Percentiles rank a stretch among this genome's conserved stretches.
Conservation (phyloP, 1,140 invertebrate species). For the Brachionus manjavacas region DNA sequence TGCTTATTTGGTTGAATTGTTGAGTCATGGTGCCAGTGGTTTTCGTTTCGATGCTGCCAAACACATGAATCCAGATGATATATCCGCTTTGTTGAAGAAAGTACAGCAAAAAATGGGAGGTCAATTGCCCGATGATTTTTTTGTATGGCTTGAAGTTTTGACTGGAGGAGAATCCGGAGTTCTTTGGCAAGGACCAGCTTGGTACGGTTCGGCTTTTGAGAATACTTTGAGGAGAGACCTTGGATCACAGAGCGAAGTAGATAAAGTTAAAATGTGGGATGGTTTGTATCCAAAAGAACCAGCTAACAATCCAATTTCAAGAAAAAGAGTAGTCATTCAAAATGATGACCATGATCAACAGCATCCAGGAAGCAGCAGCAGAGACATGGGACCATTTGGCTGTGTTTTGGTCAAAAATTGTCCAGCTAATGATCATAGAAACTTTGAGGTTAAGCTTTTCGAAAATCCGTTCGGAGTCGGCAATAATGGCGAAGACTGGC, state of each 20-base stretch:
- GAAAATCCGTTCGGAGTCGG: slow-evolving; percentile 27
- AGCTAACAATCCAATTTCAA: slow-evolving; percentile 21
- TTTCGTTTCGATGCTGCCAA: slow-evolving; percentile 47
- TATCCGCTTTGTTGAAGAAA: slow-evolving; percentile 33
- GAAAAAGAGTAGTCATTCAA: slow-evolving; percentile 40
- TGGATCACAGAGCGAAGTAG: slow-evolving; percentile 26
- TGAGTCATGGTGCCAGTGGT: slow-evolving; percentile 74
- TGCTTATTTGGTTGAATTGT: slow-evolving; percentile 67
- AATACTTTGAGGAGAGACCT: slow-evolving; percentile 29
- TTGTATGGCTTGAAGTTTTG: slow-evolving; percentile 36
- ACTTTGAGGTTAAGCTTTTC: slow-evolving; percentile 36
- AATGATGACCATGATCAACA: slow-evolving; percentile 43
- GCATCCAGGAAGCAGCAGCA: slow-evolving; percentile 22
- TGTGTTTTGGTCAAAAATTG: slow-evolving; percentile 42
- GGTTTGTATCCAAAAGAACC: slow-evolving; percentile 40
- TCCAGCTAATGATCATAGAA: neutral
- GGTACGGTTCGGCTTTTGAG: slow-evolving; percentile 36
- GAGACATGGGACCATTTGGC: slow-evolving; percentile 30
- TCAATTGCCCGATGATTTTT: slow-evolving; percentile 42
- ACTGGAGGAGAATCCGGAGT: slow-evolving; percentile 37
- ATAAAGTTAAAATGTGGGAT: slow-evolving; percentile 42
- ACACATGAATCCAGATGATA: slow-evolving; percentile 43
- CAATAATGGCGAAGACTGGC: slow-evolving; percentile 39
- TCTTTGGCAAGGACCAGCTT: slow-evolving; percentile 31
- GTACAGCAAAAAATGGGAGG: slow-evolving; percentile 42